Evolutionary conservation across 2,797 vertebrate species (phyloP).

Genomic region (Enteromius anoplus): DNA sequence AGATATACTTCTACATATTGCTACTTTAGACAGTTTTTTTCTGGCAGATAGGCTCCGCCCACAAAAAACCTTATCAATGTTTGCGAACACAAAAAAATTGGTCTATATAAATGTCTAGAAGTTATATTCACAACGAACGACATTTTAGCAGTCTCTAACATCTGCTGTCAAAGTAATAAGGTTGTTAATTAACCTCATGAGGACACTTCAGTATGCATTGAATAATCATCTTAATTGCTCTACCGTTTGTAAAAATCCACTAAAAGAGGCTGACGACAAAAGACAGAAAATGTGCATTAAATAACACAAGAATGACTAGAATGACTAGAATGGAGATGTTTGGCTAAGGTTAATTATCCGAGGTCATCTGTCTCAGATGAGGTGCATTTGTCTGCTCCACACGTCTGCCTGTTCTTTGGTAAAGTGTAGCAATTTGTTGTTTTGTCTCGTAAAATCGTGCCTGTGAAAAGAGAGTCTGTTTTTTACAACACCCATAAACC

Average conservation of each 20-base stretch:
- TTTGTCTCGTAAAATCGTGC: slow-evolving; percentile 10
- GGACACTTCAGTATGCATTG: neutral
- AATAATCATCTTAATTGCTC: neutral
- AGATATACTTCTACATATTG: no score
- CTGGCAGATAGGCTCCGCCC: no score
- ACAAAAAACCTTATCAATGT: no score
- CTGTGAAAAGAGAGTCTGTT: neutral
- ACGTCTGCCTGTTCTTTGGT: neutral
- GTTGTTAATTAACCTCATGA: neutral
- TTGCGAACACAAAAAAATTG: no score
- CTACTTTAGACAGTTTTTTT: no score
- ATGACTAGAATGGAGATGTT: neutral
- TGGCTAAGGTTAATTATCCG: neutral
- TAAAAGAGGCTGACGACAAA: neutral
- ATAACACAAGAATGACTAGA: neutral
- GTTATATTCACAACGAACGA: neutral
- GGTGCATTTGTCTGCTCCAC: neutral
- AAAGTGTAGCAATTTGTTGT: neutral
- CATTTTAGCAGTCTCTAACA: neutral
- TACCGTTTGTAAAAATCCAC: neutral
- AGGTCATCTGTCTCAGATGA: slow-evolving; percentile 6
- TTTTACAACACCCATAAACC: neutral
- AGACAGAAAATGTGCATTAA: neutral
- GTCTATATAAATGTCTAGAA: neutral
- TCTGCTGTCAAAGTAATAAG: neutral